A percentile compares a stretch with the other conserved stretches of the same genome.
These are phyloP conservation scores for Synergus laeviventris DNA, from an alignment of 2,888 invertebrate species.

Conservation along the genomic window DNA sequence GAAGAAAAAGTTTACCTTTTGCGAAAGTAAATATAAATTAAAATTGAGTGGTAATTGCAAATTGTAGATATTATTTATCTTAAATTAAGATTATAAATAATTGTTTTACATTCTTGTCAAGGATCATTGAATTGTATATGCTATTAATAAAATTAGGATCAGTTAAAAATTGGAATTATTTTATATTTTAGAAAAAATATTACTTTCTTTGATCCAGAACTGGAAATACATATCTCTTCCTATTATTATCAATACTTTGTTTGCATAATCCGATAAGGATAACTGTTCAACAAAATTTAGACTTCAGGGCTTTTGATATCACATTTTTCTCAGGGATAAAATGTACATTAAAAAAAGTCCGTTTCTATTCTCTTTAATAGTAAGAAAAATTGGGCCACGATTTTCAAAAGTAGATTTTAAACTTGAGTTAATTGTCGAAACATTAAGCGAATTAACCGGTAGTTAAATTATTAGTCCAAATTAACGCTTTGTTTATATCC, in stretches of 20 bases:
- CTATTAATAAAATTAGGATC: not conserved
- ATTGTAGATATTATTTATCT: slow-evolving; percentile 1
- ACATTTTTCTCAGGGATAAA: not conserved
- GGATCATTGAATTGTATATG: not conserved
- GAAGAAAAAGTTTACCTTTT: not conserved
- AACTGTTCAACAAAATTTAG: not conserved
- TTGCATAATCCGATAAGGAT: not conserved
- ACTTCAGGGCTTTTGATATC: not conserved
- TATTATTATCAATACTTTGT: not conserved
- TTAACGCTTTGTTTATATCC: slow-evolving; percentile 22
- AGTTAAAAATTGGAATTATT: not conserved
- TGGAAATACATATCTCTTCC: not conserved
- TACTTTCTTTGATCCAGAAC: not conserved
- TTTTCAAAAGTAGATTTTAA: slow-evolving; percentile 45
- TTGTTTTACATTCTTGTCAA: not conserved
- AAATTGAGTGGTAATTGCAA: not conserved
- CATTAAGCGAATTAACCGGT: slow-evolving; percentile 63
- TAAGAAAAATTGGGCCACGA: not conserved
- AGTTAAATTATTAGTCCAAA: slow-evolving; percentile 65
- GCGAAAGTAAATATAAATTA: not conserved
- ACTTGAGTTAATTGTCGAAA: slow-evolving; percentile 65
- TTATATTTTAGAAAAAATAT: not conserved
- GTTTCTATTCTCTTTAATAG: not conserved
- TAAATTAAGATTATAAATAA: not conserved
- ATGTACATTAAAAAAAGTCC: not conserved